Base-by-base conservation (phyloP, 1,140 invertebrate species). In the Andricus grossulariae region DNA sequence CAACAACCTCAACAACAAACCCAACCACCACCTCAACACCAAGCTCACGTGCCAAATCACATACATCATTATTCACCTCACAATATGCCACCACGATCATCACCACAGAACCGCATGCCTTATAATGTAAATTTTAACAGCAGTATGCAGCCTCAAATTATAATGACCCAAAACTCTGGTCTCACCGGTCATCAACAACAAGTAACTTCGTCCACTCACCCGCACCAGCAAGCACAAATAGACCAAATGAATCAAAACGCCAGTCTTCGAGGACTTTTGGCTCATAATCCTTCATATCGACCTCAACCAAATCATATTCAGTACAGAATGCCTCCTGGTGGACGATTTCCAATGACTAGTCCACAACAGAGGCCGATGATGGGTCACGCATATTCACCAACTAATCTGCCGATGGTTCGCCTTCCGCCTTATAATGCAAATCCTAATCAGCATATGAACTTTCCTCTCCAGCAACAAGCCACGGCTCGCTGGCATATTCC, bases 121-220 rank as follows among this genome's bases (percentile, higher is more conserved):
- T 90, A 88, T 50, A 76, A 84, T 19, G 82, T 86, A 15, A 88
- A 78, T 45, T 91, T 83, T 49, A 89, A 86, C 51, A 88, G 81
- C 18, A 74, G 86, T 49, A 83, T 88, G 74, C 88, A 88, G 66
- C 80, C 85, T 11, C 85, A 83, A 32, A 72, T 90, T 25, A 86
- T 90, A 79, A 86, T 90, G 80, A 80, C 84, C n/a, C 90, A 89
- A 78, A 85, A 90, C 0, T 87, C 87, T 19, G 79, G 83, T 16
- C 72, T 88, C 52, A 83, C 82, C 7, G 85, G 84, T 52, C 88
- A 89, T 77, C 89, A 91, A 75, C 91, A 92, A 66, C 88, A 89
- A 75, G 85, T 92, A 12, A 92, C 92, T 7, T 92, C 92, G 3
- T 92, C 92, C 3, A 92, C 92, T 0, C 92, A 91, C 88, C 92